These are phyloP conservation scores for Jaculus jaculus DNA, from an alignment of 2,113 vertebrate species.

Conservation along the genomic window DNA sequence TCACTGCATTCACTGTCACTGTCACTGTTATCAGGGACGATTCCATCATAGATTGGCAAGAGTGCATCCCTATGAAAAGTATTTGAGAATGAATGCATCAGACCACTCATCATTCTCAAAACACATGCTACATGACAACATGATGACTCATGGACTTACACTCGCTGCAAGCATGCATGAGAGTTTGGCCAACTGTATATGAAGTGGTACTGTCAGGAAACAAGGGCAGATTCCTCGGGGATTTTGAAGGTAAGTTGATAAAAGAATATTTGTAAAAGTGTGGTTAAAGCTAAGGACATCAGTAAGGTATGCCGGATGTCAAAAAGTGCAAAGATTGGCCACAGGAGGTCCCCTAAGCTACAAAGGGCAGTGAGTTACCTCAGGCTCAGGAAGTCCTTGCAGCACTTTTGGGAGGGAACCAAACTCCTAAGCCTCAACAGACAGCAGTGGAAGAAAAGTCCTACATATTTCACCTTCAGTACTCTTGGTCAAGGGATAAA, in stretches of 20 bases:
- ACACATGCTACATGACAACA: background rate
- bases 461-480: background rate
- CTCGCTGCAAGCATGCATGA: constrained; percentile 31
- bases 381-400: background rate
- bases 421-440: background rate
- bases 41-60: constrained; percentile 16
- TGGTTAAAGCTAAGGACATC: background rate
- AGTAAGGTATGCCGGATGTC: background rate
- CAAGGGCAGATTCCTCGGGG: background rate
- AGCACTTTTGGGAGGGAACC: background rate
- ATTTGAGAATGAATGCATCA: background rate
- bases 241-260: constrained; percentile 46
- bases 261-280: background rate
- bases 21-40: background rate
- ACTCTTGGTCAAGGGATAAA: background rate
- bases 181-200: background rate
- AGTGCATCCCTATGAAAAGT: constrained; percentile 1
- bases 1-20: background rate
- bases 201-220: background rate
- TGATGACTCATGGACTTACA: background rate
- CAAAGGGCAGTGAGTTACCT: background rate
- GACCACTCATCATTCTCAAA: background rate
- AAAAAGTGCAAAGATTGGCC: background rate
- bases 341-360: background rate
- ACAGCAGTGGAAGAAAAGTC: background rate